phyloP scores from a whole-genome alignment of 2,888 invertebrate species.

The Emesis russula region DNA sequence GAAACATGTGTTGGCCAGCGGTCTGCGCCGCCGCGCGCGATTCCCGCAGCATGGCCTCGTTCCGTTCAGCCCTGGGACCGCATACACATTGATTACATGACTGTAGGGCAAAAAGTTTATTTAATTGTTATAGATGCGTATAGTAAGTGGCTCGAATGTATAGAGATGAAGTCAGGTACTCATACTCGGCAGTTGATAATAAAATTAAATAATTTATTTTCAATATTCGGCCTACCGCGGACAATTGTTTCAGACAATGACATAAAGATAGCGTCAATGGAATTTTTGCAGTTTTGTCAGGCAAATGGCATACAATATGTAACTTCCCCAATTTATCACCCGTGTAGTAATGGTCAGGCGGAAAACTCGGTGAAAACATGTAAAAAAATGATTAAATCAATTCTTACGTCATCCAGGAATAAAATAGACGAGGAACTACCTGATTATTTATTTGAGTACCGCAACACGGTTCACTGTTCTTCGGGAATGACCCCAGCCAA shows the following conservation, averaged over 20 bases:
- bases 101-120: constrained; percentile 59
- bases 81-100: constrained; percentile 82
- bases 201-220: too few relatives aligned
- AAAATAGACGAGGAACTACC: too few relatives aligned
- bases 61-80: constrained; percentile 58
- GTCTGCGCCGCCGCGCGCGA: constrained; percentile 56
- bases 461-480: too few relatives aligned
- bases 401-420: too few relatives aligned
- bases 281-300: constrained; percentile 67
- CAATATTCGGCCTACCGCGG: too few relatives aligned
- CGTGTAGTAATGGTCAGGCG: too few relatives aligned
- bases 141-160: constrained; percentile 79
- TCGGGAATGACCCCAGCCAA: too few relatives aligned
- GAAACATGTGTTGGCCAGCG: constrained; percentile 58
- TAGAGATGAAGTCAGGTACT: neutral
- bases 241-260: too few relatives aligned
- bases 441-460: too few relatives aligned
- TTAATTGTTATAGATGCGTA: constrained; percentile 71
- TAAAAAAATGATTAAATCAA: too few relatives aligned
- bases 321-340: too few relatives aligned
- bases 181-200: constrained; percentile 37
- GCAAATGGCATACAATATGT: constrained; percentile 67
- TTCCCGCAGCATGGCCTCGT: constrained; percentile 51
- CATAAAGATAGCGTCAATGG: constrained; percentile 45
- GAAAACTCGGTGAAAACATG: too few relatives aligned